Percentiles rank a stretch among this genome's conserved stretches.
Evolutionary conservation across 2,888 invertebrate species (phyloP).

Genomic region (Pyrochroa serraticornis): DNA sequence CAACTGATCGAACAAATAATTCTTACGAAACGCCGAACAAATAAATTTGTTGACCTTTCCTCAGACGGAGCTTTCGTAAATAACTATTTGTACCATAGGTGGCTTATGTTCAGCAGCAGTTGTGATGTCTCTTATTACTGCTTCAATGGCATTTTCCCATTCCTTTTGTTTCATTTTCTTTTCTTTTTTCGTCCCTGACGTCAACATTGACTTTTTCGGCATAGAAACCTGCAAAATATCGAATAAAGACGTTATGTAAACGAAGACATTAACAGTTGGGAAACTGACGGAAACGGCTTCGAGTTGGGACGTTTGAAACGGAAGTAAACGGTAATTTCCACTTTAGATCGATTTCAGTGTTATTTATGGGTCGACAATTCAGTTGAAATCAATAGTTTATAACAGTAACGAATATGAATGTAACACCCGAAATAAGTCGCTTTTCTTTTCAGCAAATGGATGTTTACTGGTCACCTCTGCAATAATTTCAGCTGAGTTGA

Average conservation of each 20-base stretch:
- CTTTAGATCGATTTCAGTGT: no score
- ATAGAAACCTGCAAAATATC: slow-evolving; percentile 68
- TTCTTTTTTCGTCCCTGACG: slow-evolving; percentile 53
- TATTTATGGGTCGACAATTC: no score
- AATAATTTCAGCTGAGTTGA: no score
- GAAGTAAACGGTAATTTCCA: no score
- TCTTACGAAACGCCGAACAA: no score
- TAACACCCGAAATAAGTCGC: no score
- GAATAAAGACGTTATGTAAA: background rate
- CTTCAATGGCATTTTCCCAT: slow-evolving; percentile 80
- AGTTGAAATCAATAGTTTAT: background rate
- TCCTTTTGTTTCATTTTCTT: slow-evolving; percentile 65
- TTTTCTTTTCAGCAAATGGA: no score
- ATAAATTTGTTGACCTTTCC: slow-evolving; percentile 11
- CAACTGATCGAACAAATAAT: no score
- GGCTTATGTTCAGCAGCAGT: slow-evolving; percentile 57
- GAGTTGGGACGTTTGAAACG: no score
- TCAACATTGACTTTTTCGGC: slow-evolving; percentile 61
- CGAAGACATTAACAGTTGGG: background rate
- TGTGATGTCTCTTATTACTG: slow-evolving; percentile 73
- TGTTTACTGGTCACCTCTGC: no score
- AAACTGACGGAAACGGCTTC: background rate
- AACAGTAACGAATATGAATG: no score
- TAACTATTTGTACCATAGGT: slow-evolving; percentile 79
- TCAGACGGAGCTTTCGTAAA: slow-evolving; percentile 87